Conservation (phyloP, 2,797 vertebrate genomes). For the Anas bahamensis region DNA sequence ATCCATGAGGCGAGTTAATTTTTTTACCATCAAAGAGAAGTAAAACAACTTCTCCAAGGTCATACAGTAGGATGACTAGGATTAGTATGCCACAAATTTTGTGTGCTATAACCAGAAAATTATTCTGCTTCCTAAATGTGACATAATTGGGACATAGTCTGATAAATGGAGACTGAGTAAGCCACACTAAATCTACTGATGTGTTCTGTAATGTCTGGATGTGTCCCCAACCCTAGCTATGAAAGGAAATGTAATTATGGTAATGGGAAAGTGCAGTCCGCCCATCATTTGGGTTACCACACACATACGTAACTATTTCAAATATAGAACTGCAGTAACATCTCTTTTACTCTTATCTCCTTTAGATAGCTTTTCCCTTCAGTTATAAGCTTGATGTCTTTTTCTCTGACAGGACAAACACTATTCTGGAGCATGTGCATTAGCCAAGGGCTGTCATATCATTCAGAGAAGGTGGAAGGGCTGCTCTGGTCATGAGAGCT, state of each 20-base stretch:
- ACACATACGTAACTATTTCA: conserved; percentile 39
- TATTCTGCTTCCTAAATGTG: conserved; percentile 68
- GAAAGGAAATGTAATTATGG: conserved; percentile 73
- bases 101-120: conserved; percentile 66
- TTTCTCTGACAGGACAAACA: background rate
- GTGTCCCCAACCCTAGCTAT: conserved; percentile 62
- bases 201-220: conserved; percentile 62
- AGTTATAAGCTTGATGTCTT: background rate
- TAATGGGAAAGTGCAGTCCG: conserved; percentile 62
- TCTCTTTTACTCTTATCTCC: conserved; percentile 43
- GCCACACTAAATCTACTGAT: conserved; percentile 71
- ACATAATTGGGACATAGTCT: conserved; percentile 64
- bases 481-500: background rate
- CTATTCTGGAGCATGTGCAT: background rate
- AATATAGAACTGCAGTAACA: conserved; percentile 48
- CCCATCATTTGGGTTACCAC: conserved; percentile 69
- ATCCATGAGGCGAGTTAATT: conserved; percentile 19
- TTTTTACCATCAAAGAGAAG: conserved; percentile 67
- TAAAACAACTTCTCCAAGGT: conserved; percentile 56
- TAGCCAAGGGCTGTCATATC: background rate
- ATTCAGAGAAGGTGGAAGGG: accelerated
- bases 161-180: conserved; percentile 63
- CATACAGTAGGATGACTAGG: conserved; percentile 53
- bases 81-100: conserved; percentile 71
- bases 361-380: background rate